phyloP scores from a whole-genome alignment of 2,888 invertebrate species.

The Agapostemon virescens region DNA sequence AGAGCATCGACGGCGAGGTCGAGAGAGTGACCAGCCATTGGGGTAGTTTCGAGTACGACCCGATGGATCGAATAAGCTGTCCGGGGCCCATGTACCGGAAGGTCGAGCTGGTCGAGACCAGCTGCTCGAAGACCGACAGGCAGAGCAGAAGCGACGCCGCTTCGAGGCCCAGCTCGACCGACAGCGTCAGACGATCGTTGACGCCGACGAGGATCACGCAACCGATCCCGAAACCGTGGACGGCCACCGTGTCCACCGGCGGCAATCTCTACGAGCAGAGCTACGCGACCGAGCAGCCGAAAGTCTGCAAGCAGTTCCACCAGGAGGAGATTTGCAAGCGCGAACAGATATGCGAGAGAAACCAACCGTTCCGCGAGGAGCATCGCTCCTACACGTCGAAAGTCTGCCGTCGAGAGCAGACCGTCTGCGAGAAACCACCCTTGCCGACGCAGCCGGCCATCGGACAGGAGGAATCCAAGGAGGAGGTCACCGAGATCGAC shows the following conservation, averaged over 20 bases:
- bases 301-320: conserved; percentile 60
- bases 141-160: conserved; percentile 67
- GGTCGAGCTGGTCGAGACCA: conserved; percentile 70
- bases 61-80: conserved; percentile 77
- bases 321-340: conserved; percentile 67
- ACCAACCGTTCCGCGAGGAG: conserved; percentile 65
- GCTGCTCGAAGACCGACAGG: conserved; percentile 45
- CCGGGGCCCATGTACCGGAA: conserved; percentile 74
- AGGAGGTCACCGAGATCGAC: conserved; percentile 53
- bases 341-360: conserved; percentile 55
- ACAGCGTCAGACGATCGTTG: conserved; percentile 75
- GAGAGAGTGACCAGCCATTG: conserved; percentile 49
- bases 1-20: conserved; percentile 53
- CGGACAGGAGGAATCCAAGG: conserved; percentile 49
- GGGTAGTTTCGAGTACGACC: conserved; percentile 48
- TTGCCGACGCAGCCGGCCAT: conserved; percentile 42
- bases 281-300: conserved; percentile 64
- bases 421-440: conserved; percentile 62
- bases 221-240: conserved; percentile 78
- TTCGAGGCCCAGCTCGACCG: conserved; percentile 73
- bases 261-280: conserved; percentile 73
- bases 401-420: conserved; percentile 61
- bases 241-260: conserved; percentile 75
- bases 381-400: conserved; percentile 68
- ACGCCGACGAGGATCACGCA: conserved; percentile 78